Conservation (phyloP, 2,888 invertebrate species). For the Vanessa cardui region DNA sequence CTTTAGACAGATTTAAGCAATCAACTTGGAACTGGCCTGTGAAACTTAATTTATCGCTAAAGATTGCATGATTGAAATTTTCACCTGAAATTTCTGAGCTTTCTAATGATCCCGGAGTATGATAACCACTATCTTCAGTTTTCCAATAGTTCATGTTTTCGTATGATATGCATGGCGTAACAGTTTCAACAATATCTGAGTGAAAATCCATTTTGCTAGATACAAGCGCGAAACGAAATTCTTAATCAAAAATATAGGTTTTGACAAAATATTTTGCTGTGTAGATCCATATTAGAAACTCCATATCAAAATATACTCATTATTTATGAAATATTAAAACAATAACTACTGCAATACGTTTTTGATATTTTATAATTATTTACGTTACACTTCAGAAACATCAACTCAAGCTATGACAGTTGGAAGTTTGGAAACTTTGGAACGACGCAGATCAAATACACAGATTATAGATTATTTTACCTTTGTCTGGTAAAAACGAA, state of each 20-base stretch:
- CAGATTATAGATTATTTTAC: not conserved
- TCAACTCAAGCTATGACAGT: slow-evolving; percentile 28
- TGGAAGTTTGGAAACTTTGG: not conserved
- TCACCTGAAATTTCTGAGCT: slow-evolving; percentile 61
- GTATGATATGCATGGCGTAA: slow-evolving; percentile 58
- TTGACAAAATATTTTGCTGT: slow-evolving; percentile 9
- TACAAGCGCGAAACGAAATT: slow-evolving; percentile 6
- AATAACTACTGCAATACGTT: not conserved
- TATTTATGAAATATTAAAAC: not conserved
- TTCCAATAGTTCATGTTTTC: slow-evolving; percentile 59
- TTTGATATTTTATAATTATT: slow-evolving; percentile 28
- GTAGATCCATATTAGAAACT: slow-evolving; percentile 7
- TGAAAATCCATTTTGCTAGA: slow-evolving; percentile 61
- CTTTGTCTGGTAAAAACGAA: no score
- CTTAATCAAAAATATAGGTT: slow-evolving; percentile 15
- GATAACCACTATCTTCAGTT: slow-evolving; percentile 76
- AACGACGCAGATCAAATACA: not conserved
- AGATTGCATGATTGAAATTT: slow-evolving; percentile 54
- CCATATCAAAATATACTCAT: slow-evolving; percentile 16
- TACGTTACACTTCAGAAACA: slow-evolving; percentile 41
- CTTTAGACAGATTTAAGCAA: slow-evolving; percentile 51
- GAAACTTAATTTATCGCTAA: slow-evolving; percentile 51
- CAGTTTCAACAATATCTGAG: slow-evolving; percentile 56
- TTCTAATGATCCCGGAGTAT: slow-evolving; percentile 70
- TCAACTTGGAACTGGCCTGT: slow-evolving; percentile 55